Base-by-base conservation (phyloP, 1,140 invertebrate species). In the Drosophila kohkoa region DNA sequence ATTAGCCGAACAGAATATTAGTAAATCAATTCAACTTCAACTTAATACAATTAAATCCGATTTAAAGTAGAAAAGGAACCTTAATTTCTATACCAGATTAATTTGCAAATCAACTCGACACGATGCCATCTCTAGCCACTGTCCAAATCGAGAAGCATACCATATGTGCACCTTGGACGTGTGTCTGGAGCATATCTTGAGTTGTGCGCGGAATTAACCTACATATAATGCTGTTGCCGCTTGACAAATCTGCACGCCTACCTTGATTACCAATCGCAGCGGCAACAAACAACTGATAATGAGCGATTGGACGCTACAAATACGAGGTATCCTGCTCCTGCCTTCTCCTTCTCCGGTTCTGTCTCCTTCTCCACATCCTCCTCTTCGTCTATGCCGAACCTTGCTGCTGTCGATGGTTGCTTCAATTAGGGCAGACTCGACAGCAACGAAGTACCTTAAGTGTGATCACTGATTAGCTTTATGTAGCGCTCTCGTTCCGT, bases 261-360 rank as follows among this genome's bases (percentile, higher is more conserved):
- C 83, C 74, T 78, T 88, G 83, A 88, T 88, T 89, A 78, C 69
- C 83, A 88, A 88, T 88, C 83, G 60, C 52, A 66, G 74, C 52
- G 49, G 85, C 83, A 88, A 88, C 83, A 88, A 88, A 89, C 83
- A 88, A 89, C 83, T 89, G 83, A 88, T 88, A 88, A 89, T 83
- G 85, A 88, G 73, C 83, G 83, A 87, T 87, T 87, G 83, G 73
- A 30, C 62, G 70, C 73, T 72, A 87, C 82, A 87, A 88, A 87
- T 88, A 67, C 71, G 57, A 41, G 52, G n/a, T 58, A 63, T 68
- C 55, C 67, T 43, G 11, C 20, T 45, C 51, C 41, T 54, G 25
- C 51, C 13, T 30, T 8, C 16, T 4, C 20, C 10, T 1, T 1
- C n/a, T 0, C 32, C 8, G n/a, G n/a, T n/a, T n/a, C n/a, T n/a